A percentile compares a stretch with the other conserved stretches of the same genome.
Conservation (phyloP, 2,797 vertebrate species). For the Onychomys leucogaster region DNA sequence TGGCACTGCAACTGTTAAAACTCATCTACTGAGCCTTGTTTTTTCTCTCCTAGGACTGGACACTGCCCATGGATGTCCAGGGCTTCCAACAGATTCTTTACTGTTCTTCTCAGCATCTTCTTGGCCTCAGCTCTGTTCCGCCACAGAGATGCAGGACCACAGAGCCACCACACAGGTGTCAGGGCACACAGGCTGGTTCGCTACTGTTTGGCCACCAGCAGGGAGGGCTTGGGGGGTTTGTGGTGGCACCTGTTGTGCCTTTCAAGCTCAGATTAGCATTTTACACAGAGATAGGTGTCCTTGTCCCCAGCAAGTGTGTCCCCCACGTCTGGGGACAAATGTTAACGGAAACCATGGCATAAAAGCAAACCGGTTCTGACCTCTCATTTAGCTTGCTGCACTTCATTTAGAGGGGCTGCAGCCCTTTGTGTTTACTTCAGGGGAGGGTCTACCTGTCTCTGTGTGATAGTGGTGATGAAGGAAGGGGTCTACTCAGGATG, state of each 20-base stretch:
- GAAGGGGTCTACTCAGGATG: background rate
- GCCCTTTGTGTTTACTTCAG: background rate
- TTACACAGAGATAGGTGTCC: background rate
- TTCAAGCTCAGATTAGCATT: background rate
- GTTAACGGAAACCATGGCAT: conserved; percentile 11
- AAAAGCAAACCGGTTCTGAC: background rate
- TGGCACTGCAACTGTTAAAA: background rate
- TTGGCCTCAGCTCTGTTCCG: background rate
- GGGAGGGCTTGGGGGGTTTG: too few relatives aligned
- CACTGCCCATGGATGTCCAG: background rate
- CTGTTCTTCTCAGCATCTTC: background rate
- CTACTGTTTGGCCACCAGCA: background rate
- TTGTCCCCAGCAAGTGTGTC: background rate
- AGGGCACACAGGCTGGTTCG: background rate
- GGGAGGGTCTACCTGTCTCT: background rate
- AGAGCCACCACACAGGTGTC: background rate
- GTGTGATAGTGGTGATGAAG: rapidly evolving
- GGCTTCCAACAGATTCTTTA: background rate
- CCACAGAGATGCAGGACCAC: background rate
- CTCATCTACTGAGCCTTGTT: background rate
- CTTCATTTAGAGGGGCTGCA: background rate
- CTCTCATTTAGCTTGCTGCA: rapidly evolving
- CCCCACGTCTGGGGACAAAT: background rate
- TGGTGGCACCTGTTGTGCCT: background rate
- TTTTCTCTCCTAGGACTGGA: background rate